Percentiles rank a stretch among this genome's conserved stretches.
phyloP scores from a whole-genome alignment of 2,113 vertebrate species.

The Poeciliopsis occidentalis region DNA sequence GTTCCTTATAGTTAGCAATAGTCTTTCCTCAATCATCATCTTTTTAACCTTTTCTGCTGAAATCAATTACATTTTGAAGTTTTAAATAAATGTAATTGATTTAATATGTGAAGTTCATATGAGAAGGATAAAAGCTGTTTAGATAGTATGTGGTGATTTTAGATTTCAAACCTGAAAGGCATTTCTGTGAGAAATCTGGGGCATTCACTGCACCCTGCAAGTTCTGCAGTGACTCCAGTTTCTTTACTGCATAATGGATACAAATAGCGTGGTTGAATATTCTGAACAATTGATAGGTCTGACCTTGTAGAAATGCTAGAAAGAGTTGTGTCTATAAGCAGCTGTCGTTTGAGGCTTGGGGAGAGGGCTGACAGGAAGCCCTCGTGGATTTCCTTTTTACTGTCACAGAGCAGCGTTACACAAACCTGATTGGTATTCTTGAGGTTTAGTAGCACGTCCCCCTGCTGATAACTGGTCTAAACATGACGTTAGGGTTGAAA shows the following conservation, averaged over 20 bases:
- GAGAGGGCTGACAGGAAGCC: slow-evolving; percentile 24
- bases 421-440: slow-evolving; percentile 43
- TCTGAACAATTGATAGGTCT: slow-evolving; percentile 13
- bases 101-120: neutral
- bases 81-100: neutral
- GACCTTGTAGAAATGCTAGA: slow-evolving; percentile 6
- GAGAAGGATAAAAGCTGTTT: neutral
- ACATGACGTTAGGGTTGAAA: neutral
- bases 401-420: slow-evolving; percentile 2
- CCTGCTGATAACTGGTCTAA: neutral
- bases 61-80: neutral
- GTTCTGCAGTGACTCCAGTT: slow-evolving; percentile 13
- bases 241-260: slow-evolving; percentile 14
- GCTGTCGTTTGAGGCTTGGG: slow-evolving; percentile 18
- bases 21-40: neutral
- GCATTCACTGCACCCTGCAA: slow-evolving; percentile 15
- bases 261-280: slow-evolving; percentile 39
- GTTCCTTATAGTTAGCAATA: neutral
- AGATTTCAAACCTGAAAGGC: slow-evolving; percentile 13
- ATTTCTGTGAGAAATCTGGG: slow-evolving; percentile 26
- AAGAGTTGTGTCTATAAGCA: slow-evolving; percentile 25
- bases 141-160: slow-evolving; percentile 8
- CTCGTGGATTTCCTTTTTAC: slow-evolving; percentile 10
- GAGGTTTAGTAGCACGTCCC: slow-evolving; percentile 1
- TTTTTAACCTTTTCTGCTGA: neutral